Percentiles rank a stretch among this genome's conserved stretches.
Conservation (phyloP, 2,113 vertebrate species). For the Calonectris borealis region DNA sequence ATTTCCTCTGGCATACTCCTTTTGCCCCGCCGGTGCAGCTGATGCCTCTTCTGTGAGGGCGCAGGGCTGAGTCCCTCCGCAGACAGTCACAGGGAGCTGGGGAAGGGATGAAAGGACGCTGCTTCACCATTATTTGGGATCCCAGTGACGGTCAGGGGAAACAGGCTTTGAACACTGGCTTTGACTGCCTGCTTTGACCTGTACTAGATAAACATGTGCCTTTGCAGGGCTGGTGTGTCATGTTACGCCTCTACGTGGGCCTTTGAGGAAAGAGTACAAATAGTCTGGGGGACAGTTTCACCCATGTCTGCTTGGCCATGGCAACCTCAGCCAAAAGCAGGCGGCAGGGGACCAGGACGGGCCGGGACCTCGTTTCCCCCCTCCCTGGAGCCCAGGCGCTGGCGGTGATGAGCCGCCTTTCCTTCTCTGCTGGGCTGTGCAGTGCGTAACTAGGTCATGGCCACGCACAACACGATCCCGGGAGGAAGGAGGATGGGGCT, state of each 20-base stretch:
- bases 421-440: neutral
- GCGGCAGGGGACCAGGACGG: neutral
- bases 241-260: neutral
- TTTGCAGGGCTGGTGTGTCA: neutral
- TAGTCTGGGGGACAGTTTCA: neutral
- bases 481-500: neutral
- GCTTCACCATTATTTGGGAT: neutral
- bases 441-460: neutral
- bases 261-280: neutral
- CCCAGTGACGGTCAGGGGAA: neutral
- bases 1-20: neutral
- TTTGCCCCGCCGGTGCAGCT: neutral
- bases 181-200: neutral
- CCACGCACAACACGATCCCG: rapidly evolving
- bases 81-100: neutral
- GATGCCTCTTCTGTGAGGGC: neutral
- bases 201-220: rapidly evolving
- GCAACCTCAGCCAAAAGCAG: neutral
- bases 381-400: neutral
- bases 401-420: neutral
- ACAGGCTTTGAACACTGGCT: neutral
- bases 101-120: neutral
- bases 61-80: neutral
- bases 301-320: neutral
- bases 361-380: neutral